Evolutionary conservation across 2,113 vertebrate genomes (phyloP).

Genomic region (Callocephalon fimbriatum): DNA sequence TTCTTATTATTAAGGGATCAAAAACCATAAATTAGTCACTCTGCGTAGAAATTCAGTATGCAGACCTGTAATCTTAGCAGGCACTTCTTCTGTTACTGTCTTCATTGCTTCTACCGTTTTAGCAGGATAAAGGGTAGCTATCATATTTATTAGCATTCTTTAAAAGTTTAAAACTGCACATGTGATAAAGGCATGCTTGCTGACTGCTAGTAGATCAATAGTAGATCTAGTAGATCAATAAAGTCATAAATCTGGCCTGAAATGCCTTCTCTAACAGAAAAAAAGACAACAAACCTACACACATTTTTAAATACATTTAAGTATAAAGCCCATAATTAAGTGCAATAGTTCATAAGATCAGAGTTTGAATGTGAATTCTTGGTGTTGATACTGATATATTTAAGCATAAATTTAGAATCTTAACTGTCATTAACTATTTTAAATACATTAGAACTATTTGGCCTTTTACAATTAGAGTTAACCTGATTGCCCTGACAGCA

Average conservation of each 20-base stretch:
- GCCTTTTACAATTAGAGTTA: background rate
- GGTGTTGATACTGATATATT: background rate
- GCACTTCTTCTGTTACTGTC: background rate
- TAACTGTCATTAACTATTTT: background rate
- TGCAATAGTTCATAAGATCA: background rate
- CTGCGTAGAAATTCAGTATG: background rate
- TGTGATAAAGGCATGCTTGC: background rate
- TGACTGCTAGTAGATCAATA: background rate
- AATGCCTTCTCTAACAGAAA: background rate
- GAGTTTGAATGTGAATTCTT: background rate
- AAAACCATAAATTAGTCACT: background rate
- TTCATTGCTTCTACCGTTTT: background rate
- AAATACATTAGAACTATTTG: background rate
- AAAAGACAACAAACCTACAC: background rate
- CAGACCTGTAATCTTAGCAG: background rate
- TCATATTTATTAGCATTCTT: background rate
- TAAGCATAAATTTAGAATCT: background rate
- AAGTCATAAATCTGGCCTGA: background rate
- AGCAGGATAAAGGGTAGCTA: background rate
- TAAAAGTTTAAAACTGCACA: background rate
- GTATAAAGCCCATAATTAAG: background rate
- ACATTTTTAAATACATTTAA: background rate
- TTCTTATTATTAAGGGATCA: background rate
- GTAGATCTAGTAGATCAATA: background rate
- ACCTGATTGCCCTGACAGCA: background rate